A percentile compares a stretch with the other conserved stretches of the same genome.
These are phyloP conservation scores for Plecotus auritus DNA, from an alignment of 2,113 vertebrate species.

Conservation along the genomic window DNA sequence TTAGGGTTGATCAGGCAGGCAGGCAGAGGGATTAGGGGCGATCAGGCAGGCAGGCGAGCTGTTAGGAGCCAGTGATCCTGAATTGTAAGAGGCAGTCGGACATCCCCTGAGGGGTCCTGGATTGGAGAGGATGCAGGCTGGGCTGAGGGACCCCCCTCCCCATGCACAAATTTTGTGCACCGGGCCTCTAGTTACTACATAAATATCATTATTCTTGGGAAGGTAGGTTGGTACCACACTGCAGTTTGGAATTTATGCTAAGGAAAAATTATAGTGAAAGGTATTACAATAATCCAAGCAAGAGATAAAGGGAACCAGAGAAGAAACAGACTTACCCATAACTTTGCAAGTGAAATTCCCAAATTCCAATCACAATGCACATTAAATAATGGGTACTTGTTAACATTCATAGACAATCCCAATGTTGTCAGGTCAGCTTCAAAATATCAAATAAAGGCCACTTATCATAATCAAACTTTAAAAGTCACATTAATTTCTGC, in stretches of 20 bases:
- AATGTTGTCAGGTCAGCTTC: neutral
- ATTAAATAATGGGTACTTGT: neutral
- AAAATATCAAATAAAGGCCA: slow-evolving; percentile 48
- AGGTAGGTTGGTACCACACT: neutral
- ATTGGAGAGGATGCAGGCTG: no score
- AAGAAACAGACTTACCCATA: neutral
- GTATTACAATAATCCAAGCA: neutral
- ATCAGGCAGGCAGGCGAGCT: no score
- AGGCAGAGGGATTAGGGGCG: no score
- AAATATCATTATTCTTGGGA: neutral
- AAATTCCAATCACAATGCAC: neutral
- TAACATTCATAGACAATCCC: neutral
- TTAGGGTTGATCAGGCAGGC: no score
- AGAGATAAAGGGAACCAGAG: neutral
- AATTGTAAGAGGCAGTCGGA: no score
- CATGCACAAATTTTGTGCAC: no score
- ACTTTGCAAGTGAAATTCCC: neutral
- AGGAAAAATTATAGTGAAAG: neutral
- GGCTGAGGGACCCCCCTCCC: no score
- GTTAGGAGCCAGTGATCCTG: no score
- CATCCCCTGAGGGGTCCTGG: no score
- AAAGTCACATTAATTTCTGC: slow-evolving; percentile 14
- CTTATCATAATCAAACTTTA: slow-evolving; percentile 12
- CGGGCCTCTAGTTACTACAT: neutral
- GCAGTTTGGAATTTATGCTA: neutral